Percentiles rank a stretch among this genome's conserved stretches.
Evolutionary conservation across 2,888 invertebrate species (phyloP).

Genomic region (Vannuccia rotundouncinata): DNA sequence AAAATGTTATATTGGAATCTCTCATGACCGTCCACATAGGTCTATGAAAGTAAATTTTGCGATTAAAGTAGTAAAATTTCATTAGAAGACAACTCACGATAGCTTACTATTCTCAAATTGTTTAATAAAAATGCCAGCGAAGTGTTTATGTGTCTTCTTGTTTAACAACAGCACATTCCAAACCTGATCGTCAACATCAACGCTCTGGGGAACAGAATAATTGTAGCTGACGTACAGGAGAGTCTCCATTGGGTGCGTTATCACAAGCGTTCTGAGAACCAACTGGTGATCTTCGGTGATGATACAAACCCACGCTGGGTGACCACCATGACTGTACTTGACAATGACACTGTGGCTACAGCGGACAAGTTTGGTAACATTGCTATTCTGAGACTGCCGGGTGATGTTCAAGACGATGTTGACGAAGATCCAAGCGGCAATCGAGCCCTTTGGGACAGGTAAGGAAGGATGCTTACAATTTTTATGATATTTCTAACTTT

Average conservation of each 20-base stretch:
- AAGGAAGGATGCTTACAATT: too few relatives aligned
- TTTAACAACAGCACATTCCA: conserved; percentile 89
- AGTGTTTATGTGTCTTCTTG: too few relatives aligned
- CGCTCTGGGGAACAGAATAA: conserved; percentile 85
- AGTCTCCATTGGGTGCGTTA: conserved; percentile 91
- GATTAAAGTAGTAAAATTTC: too few relatives aligned
- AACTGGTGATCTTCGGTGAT: conserved; percentile 93
- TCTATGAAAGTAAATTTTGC: too few relatives aligned
- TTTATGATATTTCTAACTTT: too few relatives aligned
- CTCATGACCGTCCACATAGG: too few relatives aligned
- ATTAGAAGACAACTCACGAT: too few relatives aligned
- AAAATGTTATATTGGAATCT: too few relatives aligned
- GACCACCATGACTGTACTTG: conserved; percentile 79
- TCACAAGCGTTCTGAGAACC: conserved; percentile 80
- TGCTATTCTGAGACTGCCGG: conserved; percentile 66
- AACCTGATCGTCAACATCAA: conserved; percentile 86
- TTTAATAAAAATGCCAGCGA: too few relatives aligned
- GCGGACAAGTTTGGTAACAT: conserved; percentile 98
- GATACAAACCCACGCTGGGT: conserved; percentile 96
- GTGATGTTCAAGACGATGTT: conserved; percentile 87
- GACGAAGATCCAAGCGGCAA: conserved; percentile 99
- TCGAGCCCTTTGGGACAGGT: conserved; percentile 80
- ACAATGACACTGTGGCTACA: conserved; percentile 89
- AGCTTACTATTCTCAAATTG: too few relatives aligned
- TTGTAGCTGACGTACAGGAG: conserved; percentile 83